Conservation (phyloP, 2,888 invertebrate genomes). For the Platypus cylindrus region DNA sequence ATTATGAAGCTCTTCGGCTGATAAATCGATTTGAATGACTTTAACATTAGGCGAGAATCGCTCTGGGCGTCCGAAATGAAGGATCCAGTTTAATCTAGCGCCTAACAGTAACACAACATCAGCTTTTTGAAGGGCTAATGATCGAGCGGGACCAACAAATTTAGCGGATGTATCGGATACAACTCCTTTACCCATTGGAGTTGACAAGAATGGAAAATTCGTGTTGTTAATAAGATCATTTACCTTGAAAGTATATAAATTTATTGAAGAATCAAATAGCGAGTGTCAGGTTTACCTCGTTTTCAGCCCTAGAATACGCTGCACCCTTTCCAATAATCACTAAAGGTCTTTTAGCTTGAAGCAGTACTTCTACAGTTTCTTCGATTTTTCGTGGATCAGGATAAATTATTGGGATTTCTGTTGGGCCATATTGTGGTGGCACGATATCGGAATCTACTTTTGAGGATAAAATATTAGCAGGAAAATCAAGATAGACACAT, state of each 20-base stretch:
- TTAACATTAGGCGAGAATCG: conserved; percentile 72
- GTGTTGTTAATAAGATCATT: conserved; percentile 55
- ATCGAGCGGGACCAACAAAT: conserved; percentile 80
- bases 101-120: conserved; percentile 72
- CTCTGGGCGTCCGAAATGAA: conserved; percentile 78
- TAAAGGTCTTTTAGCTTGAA: conserved; percentile 66
- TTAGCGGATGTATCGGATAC: conserved; percentile 54
- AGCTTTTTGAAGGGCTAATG: conserved; percentile 71
- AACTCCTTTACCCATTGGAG: conserved; percentile 89
- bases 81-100: conserved; percentile 93
- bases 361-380: conserved; percentile 53
- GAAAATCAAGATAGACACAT: conserved; percentile 80
- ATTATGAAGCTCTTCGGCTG: conserved; percentile 85
- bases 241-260: conserved; percentile 32
- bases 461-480: conserved; percentile 61
- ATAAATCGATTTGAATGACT: conserved; percentile 78
- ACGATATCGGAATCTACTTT: conserved; percentile 22
- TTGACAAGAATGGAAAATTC: conserved; percentile 80
- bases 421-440: conserved; percentile 38
- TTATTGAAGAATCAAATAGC: background rate
- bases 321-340: conserved; percentile 73
- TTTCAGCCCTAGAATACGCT: conserved; percentile 62
- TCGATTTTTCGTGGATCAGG: conserved; percentile 53
- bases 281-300: conserved; percentile 35
- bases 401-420: conserved; percentile 51